Conservation (phyloP, 2,113 vertebrate genomes). For the Xiphophorus maculatus region DNA sequence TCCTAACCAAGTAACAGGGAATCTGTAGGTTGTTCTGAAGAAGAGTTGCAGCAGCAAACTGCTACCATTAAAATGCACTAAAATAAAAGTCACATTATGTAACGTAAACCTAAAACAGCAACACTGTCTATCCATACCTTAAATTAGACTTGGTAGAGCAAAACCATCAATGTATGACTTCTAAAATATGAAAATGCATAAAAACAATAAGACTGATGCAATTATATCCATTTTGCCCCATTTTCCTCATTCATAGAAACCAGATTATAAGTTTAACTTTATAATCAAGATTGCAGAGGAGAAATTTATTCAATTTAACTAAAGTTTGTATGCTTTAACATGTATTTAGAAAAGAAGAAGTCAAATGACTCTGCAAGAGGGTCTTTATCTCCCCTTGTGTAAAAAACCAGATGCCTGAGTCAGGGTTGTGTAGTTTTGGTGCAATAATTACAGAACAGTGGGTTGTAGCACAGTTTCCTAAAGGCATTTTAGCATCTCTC, state of each 20-base stretch:
- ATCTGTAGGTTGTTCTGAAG: neutral
- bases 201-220: neutral
- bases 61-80: neutral
- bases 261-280: neutral
- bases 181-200: neutral
- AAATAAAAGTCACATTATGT: neutral
- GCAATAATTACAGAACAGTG: slow-evolving; percentile 52
- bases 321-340: neutral
- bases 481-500: slow-evolving; percentile 30
- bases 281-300: neutral
- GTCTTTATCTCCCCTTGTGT: slow-evolving; percentile 33
- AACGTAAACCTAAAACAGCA: neutral
- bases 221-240: neutral
- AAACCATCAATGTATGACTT: neutral
- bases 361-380: slow-evolving; percentile 2
- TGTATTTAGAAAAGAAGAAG: slow-evolving; percentile 7
- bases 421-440: slow-evolving; percentile 14
- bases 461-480: slow-evolving; percentile 40
- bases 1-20: neutral
- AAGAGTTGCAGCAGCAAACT: neutral
- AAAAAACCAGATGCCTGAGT: slow-evolving; percentile 44
- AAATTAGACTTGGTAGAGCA: neutral
- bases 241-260: neutral
- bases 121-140: neutral
- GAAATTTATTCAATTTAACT: neutral